Conservation (phyloP, 1,140 invertebrate species). For the Plectrocnemia conspersa region DNA sequence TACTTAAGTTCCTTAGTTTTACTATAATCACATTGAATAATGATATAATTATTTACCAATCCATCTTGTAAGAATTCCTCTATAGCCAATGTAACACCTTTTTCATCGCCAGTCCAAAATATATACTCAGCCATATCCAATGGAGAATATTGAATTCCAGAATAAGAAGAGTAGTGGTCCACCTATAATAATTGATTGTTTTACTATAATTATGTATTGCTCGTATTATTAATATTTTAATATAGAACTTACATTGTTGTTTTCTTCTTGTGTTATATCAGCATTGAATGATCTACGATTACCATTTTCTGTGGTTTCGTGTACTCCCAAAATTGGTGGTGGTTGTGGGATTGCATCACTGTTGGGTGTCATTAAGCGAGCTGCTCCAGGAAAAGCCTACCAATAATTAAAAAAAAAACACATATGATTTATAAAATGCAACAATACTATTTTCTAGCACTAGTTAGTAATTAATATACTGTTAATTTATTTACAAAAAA, state of each 20-base stretch:
- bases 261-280: constrained; percentile 46
- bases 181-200: constrained; percentile 35
- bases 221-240: constrained; percentile 1
- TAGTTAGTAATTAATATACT: too few relatives aligned
- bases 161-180: constrained; percentile 46
- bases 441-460: too few relatives aligned
- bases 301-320: constrained; percentile 33
- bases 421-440: too few relatives aligned
- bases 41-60: constrained; percentile 54
- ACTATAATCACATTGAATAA: constrained; percentile 10
- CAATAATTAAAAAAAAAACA: constrained; percentile 3
- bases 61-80: constrained; percentile 69
- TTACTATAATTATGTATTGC: background rate
- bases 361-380: constrained; percentile 44
- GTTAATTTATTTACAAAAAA: too few relatives aligned
- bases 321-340: background rate
- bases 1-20: background rate
- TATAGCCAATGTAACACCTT: constrained; percentile 65
- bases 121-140: constrained; percentile 73
- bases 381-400: constrained; percentile 49
- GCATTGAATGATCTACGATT: constrained; percentile 44
- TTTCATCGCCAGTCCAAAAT: constrained; percentile 73
- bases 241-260: constrained; percentile 42
- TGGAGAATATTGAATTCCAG: constrained; percentile 60
- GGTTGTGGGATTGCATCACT: constrained; percentile 31